Percentiles rank a stretch among this genome's conserved stretches.
Conservation (phyloP, 2,113 vertebrate genomes). For the Xiphophorus maculatus region DNA sequence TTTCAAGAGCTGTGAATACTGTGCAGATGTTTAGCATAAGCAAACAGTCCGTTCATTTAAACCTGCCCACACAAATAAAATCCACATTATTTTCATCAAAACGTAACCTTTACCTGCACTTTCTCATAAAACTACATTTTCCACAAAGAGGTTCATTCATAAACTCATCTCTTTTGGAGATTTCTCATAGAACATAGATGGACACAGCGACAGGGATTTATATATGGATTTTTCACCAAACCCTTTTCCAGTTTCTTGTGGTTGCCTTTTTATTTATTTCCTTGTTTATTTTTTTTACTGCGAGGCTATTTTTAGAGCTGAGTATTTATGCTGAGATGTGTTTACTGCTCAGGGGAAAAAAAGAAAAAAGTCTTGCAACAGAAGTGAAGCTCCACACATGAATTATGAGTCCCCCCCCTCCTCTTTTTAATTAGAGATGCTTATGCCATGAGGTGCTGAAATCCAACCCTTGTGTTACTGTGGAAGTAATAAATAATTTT, state of each 20-base stretch:
- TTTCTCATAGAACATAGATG: conserved; percentile 33
- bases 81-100: background rate
- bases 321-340: conserved; percentile 49
- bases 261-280: conserved; percentile 27
- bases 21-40: background rate
- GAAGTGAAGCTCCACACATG: conserved; percentile 14
- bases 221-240: conserved; percentile 44
- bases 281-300: conserved; percentile 56
- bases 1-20: background rate
- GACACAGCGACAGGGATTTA: conserved; percentile 53
- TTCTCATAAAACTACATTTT: background rate
- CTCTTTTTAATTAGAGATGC: conserved; percentile 52
- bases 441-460: conserved; percentile 33
- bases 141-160: background rate
- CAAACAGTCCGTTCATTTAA: background rate
- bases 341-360: conserved; percentile 49
- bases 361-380: conserved; percentile 24
- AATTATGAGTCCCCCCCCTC: conserved; percentile 12
- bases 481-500: conserved; percentile 48
- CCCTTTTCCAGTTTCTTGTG: conserved; percentile 53
- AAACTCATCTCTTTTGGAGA: conserved; percentile 24
- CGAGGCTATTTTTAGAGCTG: conserved; percentile 67
- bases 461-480: conserved; percentile 36
- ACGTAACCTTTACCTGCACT: background rate
- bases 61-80: background rate